Evolutionary conservation across 2,888 invertebrate species (phyloP).

Genomic region (Sminthurinus aureus): DNA sequence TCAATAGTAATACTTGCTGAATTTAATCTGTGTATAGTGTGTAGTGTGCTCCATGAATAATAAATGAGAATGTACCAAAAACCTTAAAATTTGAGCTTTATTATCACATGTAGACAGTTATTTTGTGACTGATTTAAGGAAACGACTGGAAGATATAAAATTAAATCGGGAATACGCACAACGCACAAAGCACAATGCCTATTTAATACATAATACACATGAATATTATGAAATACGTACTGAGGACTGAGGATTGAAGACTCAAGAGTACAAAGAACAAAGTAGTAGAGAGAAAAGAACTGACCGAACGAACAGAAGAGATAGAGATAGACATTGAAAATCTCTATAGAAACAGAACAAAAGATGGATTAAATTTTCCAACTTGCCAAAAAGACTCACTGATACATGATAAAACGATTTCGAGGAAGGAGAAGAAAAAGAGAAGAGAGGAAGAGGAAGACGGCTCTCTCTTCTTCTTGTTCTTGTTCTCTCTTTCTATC

Average conservation of each 20-base stretch:
- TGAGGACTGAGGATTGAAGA: background rate
- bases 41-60: too few relatives aligned
- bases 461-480: slow-evolving; percentile 48
- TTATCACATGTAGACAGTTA: background rate
- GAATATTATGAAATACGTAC: background rate
- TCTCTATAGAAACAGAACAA: slow-evolving; percentile 52
- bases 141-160: background rate
- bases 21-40: too few relatives aligned
- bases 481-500: slow-evolving; percentile 59
- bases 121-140: slow-evolving; percentile 1
- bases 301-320: background rate
- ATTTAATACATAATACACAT: too few relatives aligned
- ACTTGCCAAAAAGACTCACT: slow-evolving; percentile 57
- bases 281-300: slow-evolving; percentile 16
- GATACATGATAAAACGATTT: slow-evolving; percentile 60
- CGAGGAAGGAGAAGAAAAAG: slow-evolving; percentile 19
- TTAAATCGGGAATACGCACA: too few relatives aligned
- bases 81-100: too few relatives aligned
- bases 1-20: too few relatives aligned
- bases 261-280: background rate
- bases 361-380: slow-evolving; percentile 59
- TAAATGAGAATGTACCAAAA: too few relatives aligned
- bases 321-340: slow-evolving; percentile 26
- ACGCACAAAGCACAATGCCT: too few relatives aligned
- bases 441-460: background rate